Percentiles rank a stretch among this genome's conserved stretches.
phyloP scores from a whole-genome alignment of 1,140 invertebrate genomes.

The Drosophila repletoides region DNA sequence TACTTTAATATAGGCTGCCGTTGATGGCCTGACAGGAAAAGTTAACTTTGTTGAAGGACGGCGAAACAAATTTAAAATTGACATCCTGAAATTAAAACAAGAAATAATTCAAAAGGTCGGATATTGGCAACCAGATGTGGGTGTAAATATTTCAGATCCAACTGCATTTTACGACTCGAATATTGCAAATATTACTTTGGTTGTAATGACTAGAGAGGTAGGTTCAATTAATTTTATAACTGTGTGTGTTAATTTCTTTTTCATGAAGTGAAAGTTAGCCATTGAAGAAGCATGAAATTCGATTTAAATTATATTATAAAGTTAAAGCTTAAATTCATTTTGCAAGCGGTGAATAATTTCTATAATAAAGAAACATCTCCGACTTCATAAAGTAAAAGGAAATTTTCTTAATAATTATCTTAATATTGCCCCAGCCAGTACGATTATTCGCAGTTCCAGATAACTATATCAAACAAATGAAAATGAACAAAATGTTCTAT shows the following conservation, averaged over 20 bases:
- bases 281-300: no score
- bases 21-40: constrained; percentile 93
- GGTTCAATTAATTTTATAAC: neutral
- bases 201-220: constrained; percentile 89
- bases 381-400: no score
- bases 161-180: constrained; percentile 93
- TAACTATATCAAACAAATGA: no score
- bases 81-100: constrained; percentile 91
- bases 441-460: no score
- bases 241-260: neutral
- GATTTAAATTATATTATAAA: no score
- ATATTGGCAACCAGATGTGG: constrained; percentile 88
- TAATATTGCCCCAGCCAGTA: no score
- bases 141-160: constrained; percentile 92
- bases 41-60: constrained; percentile 93
- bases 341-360: no score
- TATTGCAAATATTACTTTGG: constrained; percentile 92
- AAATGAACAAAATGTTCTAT: no score
- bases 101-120: constrained; percentile 91
- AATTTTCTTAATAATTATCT: no score
- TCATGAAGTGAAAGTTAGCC: no score
- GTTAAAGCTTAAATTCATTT: no score
- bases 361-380: no score
- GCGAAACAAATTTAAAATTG: constrained; percentile 92
- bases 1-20: constrained; percentile 61